phyloP scores from a whole-genome alignment of 1,140 invertebrate species.

The Manduca sexta region DNA sequence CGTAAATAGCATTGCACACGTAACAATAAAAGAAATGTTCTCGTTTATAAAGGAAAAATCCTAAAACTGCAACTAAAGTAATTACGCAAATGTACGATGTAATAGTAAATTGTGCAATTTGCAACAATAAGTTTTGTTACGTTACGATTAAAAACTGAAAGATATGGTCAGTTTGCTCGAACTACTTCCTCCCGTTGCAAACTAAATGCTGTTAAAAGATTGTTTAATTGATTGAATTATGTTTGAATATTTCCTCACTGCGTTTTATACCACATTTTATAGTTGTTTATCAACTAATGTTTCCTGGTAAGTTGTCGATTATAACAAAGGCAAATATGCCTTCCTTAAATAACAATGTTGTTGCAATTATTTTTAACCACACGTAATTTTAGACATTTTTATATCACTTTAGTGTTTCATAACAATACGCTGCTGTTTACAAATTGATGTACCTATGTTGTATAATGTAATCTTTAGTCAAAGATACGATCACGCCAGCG shows the following conservation, averaged over 20 bases:
- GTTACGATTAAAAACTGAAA: constrained; percentile 5
- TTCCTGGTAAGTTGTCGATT: constrained; percentile 30
- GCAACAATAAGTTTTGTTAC: not conserved
- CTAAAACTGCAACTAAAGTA: no score
- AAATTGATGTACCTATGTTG: no score
- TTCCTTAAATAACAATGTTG: no score
- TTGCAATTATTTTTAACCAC: no score
- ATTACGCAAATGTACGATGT: not conserved
- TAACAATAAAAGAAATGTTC: no score
- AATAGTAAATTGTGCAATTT: constrained; percentile 1
- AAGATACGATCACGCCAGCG: no score
- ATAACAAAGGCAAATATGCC: constrained; percentile 21
- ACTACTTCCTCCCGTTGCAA: constrained; percentile 18
- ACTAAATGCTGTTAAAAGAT: constrained; percentile 18
- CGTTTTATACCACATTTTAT: constrained; percentile 19
- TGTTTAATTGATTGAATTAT: constrained; percentile 28
- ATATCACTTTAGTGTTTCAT: no score
- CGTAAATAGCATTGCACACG: no score
- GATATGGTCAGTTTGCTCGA: constrained; percentile 22
- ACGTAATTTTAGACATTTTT: no score
- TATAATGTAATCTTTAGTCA: no score
- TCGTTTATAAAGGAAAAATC: no score
- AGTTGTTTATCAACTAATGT: constrained; percentile 20
- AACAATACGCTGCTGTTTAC: no score
- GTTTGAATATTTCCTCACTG: constrained; percentile 30